Evolutionary conservation across 1,140 invertebrate genomes (phyloP), one percentile per base, ranked within the genome.

Genomic region (Drosophila micromelanica): DNA sequence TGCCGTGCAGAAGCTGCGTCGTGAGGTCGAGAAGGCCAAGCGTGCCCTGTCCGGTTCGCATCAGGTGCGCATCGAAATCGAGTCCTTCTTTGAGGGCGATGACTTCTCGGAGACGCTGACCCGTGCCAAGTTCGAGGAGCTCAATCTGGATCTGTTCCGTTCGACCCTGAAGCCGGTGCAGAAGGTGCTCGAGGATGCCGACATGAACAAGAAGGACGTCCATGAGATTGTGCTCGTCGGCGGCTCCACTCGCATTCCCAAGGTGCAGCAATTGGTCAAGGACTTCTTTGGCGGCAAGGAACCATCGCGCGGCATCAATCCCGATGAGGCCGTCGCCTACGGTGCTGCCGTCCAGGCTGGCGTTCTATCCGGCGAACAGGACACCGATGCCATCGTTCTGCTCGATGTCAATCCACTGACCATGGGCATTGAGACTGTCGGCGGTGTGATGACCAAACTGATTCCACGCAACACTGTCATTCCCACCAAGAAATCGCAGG

Each of bases 81-180:
- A 99, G 94, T 99, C 98, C 12, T 97, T 99, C 95, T 99, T 97
- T 89, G 98, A 99, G 91, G 98, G 98, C 81, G 98, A 99, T 90
- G 99, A 99, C 91, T 99, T 99, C 95, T 98, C 97, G n/a, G 99
- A 99, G 93, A 98, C 98, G 9, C 94, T 99, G 45, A 99, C 99
- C 63, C 95, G 99, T 90, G 99, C 99, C 85, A 99, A 99, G 93
- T 99, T 99, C 92, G 99, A 99, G 92, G 99, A 99, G 93, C 93
- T 99, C 90, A 99, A 99, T 94, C 98, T 99, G 97, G 98, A 99
- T 92, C 94, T 99, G 37, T 99, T 99, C 97, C 95, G 97, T 86
- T 98, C 97, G 23, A 99, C 99, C 3, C 94, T 99, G 93, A 99
- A 99, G 92, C 99, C 99, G 8, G 98, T 99, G n/a, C 97, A 98